phyloP scores from a whole-genome alignment of 2,797 vertebrate species.

The Taenioides sp. region DNA sequence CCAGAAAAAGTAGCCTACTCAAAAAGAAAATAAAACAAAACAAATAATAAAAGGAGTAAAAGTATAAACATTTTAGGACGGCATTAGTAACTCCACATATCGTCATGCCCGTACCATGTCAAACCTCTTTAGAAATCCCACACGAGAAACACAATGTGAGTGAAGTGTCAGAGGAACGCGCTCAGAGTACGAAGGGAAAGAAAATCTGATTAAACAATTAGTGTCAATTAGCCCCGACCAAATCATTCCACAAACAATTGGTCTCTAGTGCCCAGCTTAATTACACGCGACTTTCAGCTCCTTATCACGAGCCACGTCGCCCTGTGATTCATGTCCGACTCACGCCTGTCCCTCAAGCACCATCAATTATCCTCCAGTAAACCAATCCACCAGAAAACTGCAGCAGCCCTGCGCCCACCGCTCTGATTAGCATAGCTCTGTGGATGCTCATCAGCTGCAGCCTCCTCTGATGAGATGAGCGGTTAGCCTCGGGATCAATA shows the following conservation, averaged over 20 bases:
- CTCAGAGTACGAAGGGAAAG: slow-evolving; percentile 79
- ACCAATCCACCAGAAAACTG: slow-evolving; percentile 86
- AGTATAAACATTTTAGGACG: neutral
- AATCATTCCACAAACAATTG: slow-evolving; percentile 99
- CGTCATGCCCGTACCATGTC: neutral
- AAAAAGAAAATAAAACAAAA: neutral
- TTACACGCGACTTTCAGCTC: slow-evolving; percentile 95
- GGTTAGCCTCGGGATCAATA: slow-evolving; percentile 45
- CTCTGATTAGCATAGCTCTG: slow-evolving; percentile 80
- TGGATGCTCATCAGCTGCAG: slow-evolving; percentile 62
- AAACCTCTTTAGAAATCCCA: slow-evolving; percentile 11
- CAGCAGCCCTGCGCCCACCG: slow-evolving; percentile 45
- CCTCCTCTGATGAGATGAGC: slow-evolving; percentile 61
- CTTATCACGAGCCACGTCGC: slow-evolving; percentile 89
- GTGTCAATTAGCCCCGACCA: slow-evolving; percentile 99
- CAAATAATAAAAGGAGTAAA: neutral
- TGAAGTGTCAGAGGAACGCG: slow-evolving; percentile 61
- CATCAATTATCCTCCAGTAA: slow-evolving; percentile 98
- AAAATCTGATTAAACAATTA: slow-evolving; percentile 99
- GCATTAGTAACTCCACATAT: neutral
- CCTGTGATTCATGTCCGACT: slow-evolving; percentile 96
- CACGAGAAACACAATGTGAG: slow-evolving; percentile 47
- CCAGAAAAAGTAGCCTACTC: neutral
- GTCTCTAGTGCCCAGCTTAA: slow-evolving; percentile 99
- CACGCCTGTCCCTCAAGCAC: slow-evolving; percentile 93